These are phyloP conservation scores for Heliconius melpomene DNA, from an alignment of 1,140 invertebrate species.

Conservation along the genomic window DNA sequence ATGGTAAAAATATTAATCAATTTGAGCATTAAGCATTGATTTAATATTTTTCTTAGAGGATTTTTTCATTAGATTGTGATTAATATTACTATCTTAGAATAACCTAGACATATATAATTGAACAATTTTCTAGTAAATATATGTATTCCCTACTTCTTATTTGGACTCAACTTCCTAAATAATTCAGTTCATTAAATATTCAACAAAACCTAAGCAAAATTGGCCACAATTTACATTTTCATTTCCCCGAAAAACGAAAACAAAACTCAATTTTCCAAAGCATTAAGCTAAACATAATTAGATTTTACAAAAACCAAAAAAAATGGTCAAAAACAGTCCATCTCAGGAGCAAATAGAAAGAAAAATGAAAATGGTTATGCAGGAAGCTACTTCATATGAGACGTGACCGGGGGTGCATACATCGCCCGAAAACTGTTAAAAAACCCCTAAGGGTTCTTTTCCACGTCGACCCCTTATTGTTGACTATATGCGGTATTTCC, in stretches of 20 bases:
- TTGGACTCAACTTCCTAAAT: not conserved
- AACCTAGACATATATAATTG: not conserved
- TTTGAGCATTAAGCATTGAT: no score
- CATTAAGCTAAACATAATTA: slow-evolving; percentile 11
- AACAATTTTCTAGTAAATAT: no score
- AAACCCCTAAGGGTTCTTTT: slow-evolving; percentile 63
- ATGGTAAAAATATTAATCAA: no score
- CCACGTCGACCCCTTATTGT: slow-evolving; percentile 52
- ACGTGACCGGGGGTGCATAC: slow-evolving; percentile 78
- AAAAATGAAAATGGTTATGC: slow-evolving; percentile 75
- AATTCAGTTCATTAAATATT: not conserved
- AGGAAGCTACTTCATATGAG: slow-evolving; percentile 74
- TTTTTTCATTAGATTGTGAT: not conserved
- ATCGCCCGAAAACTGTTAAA: slow-evolving; percentile 71
- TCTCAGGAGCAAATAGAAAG: slow-evolving; percentile 40
- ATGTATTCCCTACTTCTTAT: not conserved
- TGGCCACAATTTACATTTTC: not conserved
- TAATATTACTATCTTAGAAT: not conserved
- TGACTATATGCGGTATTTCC: slow-evolving; percentile 50
- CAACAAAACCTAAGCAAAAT: not conserved
- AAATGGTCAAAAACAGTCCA: slow-evolving; percentile 16
- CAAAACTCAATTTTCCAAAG: slow-evolving; percentile 16
- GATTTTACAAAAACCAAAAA: slow-evolving; percentile 14
- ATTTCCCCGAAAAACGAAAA: not conserved
- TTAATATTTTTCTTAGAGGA: not conserved